Base-by-base conservation (phyloP, 2,888 invertebrate species). In the Anoncus sp. region DNA sequence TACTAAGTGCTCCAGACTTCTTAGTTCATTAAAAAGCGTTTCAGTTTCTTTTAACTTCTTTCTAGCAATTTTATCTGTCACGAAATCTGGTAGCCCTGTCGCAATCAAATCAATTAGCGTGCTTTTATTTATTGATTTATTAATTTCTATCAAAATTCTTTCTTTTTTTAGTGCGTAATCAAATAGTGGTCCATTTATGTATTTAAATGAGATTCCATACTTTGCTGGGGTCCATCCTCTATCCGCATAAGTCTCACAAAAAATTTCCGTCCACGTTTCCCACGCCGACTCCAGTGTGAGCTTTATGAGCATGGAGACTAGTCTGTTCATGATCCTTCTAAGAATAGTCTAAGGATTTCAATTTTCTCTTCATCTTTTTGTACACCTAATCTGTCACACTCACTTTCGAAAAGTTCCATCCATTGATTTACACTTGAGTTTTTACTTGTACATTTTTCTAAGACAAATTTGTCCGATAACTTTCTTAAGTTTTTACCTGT, bases 351-450 rank as follows among this genome's bases (percentile, higher is more conserved):
- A 3, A 55, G 55, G 31, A 16, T 55, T 55, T 55, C 55, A 18
- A 55, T 55, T 55, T 55, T 55, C 31, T 55, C 31, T 55, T 55
- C 16, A 18, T 55, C 55, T 55, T 55, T 18, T 27, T 35, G 24
- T 55, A 16, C 18, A 2, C 18, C 55, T 9, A 55, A 10, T 55
- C 55, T 55, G 18, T 27, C 24, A 43, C 60, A 72, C 55, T 81
- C 80, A 47, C 82, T 85, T 70, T 62, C 71, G 9, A 63, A 66
- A 3, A 35, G 1, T 40, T 75, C 67, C 59, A 76, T 51, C 66
- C 76, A 76, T 35, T 76, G 66, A 24, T n/a, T 20, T 35, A 18
- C 76, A 51, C 51, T 76, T 24, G 47, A 22, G 31, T 18, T 76
- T 71, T 65, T 76, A 9, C 24, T 63, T 16, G 62, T 60, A 27